Base-by-base conservation (phyloP, 2,888 invertebrate genomes). In the Clepsis dumicolana region DNA sequence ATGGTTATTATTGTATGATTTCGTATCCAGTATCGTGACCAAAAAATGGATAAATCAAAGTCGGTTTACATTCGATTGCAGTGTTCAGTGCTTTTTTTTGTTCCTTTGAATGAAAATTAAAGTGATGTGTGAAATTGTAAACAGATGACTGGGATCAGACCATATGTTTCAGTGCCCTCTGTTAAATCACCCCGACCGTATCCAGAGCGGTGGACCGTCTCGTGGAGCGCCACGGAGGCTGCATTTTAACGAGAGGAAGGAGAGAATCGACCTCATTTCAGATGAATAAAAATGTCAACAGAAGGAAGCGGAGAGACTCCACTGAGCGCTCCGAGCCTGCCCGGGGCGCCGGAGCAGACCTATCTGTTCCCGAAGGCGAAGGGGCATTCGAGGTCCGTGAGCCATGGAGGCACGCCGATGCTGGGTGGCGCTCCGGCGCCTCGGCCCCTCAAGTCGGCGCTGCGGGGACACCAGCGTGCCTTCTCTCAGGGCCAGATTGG, bases 401-500 rank as follows among this genome's bases (percentile, higher is more conserved):
- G 97, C 87, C 98, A 98, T 94, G 98, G 97, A 64, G 97, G 97
- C 70, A 93, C 93, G 69, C 91, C 90, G 72, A 94, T 84, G 85
- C 88, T 88, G 79, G 85, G 86, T 12, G 94, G 89, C 64, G 79
- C 87, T 18, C 84, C 87, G 60, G 94, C 95, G 4, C 94, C 97
- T 38, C 96, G 96, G 16, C 95, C 95, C 4, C 94, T 97, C 80
- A 97, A 97, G 84, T 96, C 96, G 1, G 94, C 95, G 32, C 87
- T 95, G 83, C 95, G 96, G 69, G 95, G 97, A 1, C 97, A 98
- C 83, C 97, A 97, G 84, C 95, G 97, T 70, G 98, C 98, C 61
- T 96, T 97, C 79, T 97, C 97, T 5, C 98, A 98, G 80, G 98
- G 98, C 0, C 97, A 97, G 89, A 97, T 98, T 72, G 95, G 95